phyloP scores from a whole-genome alignment of 2,797 vertebrate species.

The Lepus townsendii region DNA sequence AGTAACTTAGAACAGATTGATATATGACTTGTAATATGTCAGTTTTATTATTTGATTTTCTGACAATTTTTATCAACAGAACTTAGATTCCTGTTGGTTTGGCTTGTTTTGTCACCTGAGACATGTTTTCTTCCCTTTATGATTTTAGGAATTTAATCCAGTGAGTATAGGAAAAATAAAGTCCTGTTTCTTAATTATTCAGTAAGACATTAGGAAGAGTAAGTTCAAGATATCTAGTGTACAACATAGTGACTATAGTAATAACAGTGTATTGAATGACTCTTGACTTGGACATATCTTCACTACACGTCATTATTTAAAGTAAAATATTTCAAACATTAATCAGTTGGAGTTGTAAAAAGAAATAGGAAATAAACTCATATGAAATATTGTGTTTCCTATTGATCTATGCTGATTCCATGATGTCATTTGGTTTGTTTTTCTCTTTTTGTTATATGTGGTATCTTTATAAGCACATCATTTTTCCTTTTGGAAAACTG shows the following conservation, averaged over 20 bases:
- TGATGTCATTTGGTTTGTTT: background rate
- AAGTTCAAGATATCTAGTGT: background rate
- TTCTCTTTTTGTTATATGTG: background rate
- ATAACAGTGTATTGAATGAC: background rate
- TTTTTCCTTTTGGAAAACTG: background rate
- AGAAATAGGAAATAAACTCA: background rate
- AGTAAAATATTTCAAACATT: conserved; percentile 34
- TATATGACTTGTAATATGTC: background rate
- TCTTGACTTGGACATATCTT: background rate
- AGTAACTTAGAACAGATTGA: background rate
- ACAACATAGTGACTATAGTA: background rate
- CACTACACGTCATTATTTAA: background rate
- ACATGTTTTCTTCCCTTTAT: background rate
- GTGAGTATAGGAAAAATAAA: background rate
- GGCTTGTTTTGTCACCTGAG: background rate
- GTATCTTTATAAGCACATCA: background rate
- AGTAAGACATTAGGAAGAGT: background rate
- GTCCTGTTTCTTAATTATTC: background rate
- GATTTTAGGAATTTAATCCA: background rate
- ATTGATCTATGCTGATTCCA: background rate
- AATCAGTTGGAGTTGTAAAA: background rate
- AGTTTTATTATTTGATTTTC: conserved; percentile 19
- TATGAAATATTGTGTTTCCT: background rate
- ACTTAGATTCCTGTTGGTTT: conserved; percentile 13
- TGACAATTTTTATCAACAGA: conserved; percentile 19